Evolutionary conservation across 2,797 vertebrate genomes (phyloP).

Genomic region (Saxicola maurus): DNA sequence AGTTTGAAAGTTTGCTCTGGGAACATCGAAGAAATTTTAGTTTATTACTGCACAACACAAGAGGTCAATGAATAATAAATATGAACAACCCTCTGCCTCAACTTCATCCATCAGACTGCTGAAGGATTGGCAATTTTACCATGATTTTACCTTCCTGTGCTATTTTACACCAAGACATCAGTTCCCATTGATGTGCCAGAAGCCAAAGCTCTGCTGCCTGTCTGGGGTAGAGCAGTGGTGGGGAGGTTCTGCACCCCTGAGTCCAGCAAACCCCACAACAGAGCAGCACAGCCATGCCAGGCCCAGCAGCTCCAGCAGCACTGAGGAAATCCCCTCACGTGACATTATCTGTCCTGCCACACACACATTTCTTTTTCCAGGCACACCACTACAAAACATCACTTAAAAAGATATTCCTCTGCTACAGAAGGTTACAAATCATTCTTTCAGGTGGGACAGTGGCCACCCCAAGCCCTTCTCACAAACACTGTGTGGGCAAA

Average conservation of each 20-base stretch:
- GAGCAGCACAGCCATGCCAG: rapidly evolving
- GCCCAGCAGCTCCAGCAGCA: background rate
- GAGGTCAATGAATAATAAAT: background rate
- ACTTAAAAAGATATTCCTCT: background rate
- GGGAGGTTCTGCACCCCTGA: background rate
- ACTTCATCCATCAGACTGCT: background rate
- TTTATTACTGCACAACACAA: background rate
- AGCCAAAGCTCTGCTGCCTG: background rate
- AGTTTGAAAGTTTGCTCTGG: background rate
- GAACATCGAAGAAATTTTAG: background rate
- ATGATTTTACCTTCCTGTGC: background rate
- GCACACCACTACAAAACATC: background rate
- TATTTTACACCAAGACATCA: background rate
- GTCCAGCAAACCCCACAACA: rapidly evolving
- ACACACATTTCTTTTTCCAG: background rate
- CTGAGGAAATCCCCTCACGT: background rate
- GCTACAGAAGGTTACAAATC: background rate
- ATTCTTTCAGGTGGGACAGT: background rate
- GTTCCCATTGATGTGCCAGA: background rate
- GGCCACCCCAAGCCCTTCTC: background rate
- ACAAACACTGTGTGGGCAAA: background rate
- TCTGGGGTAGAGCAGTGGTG: rapidly evolving
- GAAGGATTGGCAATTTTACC: background rate
- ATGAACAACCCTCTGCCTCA: background rate
- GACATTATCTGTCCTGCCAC: background rate